These are phyloP conservation scores for Fragariocoptes setiger DNA, from an alignment of 1,140 invertebrate genomes.

Conservation along the genomic window DNA sequence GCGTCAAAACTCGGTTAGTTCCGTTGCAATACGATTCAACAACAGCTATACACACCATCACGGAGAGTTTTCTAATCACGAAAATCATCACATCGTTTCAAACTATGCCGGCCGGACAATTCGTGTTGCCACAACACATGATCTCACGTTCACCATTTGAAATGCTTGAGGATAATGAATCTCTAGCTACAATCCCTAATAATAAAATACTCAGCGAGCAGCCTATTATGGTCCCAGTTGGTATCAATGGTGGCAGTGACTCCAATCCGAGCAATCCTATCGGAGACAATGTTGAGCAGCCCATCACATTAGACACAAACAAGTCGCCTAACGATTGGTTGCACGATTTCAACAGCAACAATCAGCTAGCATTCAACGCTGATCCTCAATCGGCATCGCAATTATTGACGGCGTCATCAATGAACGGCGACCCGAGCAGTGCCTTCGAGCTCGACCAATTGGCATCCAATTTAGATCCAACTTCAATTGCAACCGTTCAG, in stretches of 20 bases:
- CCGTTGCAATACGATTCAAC: slow-evolving; percentile 12
- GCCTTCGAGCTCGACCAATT: slow-evolving; percentile 22
- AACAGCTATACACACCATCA: slow-evolving; percentile 13
- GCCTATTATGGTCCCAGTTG: too few species aligned
- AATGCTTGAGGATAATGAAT: slow-evolving; percentile 1
- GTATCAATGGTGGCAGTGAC: too few species aligned
- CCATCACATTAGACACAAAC: slow-evolving; percentile 28
- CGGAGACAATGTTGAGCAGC: slow-evolving; percentile 23
- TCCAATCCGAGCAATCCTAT: too few species aligned
- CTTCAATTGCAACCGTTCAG: slow-evolving; percentile 23
- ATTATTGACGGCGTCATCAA: not conserved
- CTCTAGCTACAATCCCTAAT: slow-evolving; percentile 21
- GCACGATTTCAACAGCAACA: not conserved
- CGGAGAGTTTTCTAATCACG: slow-evolving; percentile 13
- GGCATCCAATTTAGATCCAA: slow-evolving; percentile 27
- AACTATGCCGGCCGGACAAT: slow-evolving; percentile 12
- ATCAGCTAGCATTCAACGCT: not conserved
- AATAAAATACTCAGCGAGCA: slow-evolving; percentile 17
- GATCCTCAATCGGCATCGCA: not conserved
- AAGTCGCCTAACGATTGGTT: not conserved
- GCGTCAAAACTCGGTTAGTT: slow-evolving; percentile 11
- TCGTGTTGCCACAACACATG: slow-evolving; percentile 11
- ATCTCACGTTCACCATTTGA: slow-evolving; percentile 12
- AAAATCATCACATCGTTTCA: slow-evolving; percentile 14
- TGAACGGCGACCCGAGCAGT: not conserved